Evolutionary conservation across 1,140 invertebrate species (phyloP).

Genomic region (Stegodyphus dumicola): DNA sequence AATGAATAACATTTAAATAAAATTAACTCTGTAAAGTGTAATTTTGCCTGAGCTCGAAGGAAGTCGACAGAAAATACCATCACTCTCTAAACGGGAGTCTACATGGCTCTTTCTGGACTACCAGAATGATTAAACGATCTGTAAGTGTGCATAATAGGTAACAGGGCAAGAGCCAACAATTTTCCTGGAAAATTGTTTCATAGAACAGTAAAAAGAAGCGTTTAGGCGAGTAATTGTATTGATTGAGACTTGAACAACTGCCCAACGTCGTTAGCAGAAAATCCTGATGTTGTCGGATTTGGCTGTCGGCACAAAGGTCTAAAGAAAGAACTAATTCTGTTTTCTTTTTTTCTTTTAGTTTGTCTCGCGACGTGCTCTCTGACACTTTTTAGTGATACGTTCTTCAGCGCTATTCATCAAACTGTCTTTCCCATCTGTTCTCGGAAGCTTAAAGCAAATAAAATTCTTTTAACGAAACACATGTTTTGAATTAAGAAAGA

Average conservation of each 20-base stretch:
- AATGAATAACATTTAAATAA: no score
- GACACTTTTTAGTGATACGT: not conserved
- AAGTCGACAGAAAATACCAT: not conserved
- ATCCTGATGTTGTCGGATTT: not conserved
- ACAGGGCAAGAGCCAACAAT: not conserved
- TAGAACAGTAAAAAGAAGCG: not conserved
- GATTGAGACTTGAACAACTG: constrained; percentile 37
- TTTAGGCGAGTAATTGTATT: constrained; percentile 23
- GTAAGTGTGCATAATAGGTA: not conserved
- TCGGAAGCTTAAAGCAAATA: not conserved
- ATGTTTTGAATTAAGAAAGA: not conserved
- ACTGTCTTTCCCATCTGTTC: not conserved
- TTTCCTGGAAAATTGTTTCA: not conserved
- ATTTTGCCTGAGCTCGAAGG: not conserved
- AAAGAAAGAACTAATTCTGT: constrained; percentile 24
- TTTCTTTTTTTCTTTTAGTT: constrained; percentile 5
- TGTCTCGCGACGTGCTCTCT: not conserved
- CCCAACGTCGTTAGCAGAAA: constrained; percentile 1
- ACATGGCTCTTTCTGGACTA: not conserved
- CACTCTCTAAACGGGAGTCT: no score
- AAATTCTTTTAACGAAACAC: not conserved
- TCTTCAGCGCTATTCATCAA: not conserved
- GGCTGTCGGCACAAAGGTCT: constrained; percentile 20
- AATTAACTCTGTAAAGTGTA: no score
- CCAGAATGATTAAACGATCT: not conserved